Evolutionary conservation across 2,113 vertebrate species (phyloP).

Genomic region (Caloenas nicobarica): DNA sequence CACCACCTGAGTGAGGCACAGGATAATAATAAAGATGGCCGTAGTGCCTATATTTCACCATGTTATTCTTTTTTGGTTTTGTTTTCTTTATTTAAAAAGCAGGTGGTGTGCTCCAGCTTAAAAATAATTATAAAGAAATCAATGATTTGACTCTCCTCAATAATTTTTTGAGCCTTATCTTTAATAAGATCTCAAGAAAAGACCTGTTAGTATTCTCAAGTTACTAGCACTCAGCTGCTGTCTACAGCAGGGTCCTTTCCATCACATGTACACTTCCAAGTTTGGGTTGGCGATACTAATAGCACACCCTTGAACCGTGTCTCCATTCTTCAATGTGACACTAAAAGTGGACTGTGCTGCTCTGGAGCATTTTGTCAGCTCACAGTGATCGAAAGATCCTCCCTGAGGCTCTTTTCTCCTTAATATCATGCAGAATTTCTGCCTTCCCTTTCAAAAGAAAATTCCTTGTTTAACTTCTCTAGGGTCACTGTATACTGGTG

Average conservation of each 20-base stretch:
- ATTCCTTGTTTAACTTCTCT: slow-evolving; percentile 36
- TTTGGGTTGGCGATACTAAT: slow-evolving; percentile 34
- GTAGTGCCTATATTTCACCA: neutral
- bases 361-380: slow-evolving; percentile 55
- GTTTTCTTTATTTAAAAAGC: neutral
- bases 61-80: slow-evolving; percentile 2
- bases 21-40: slow-evolving; percentile 23
- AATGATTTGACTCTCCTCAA: neutral
- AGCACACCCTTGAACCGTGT: slow-evolving; percentile 51
- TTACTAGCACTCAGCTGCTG: slow-evolving; percentile 1
- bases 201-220: neutral
- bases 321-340: slow-evolving; percentile 49
- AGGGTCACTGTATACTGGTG: slow-evolving; percentile 20
- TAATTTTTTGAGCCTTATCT: neutral
- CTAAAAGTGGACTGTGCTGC: slow-evolving; percentile 47
- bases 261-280: slow-evolving; percentile 5
- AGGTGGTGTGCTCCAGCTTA: neutral
- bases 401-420: slow-evolving; percentile 42
- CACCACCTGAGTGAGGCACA: slow-evolving; percentile 13
- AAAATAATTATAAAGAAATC: slow-evolving; percentile 26
- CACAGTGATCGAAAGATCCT: slow-evolving; percentile 53
- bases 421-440: slow-evolving; percentile 42
- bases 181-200: slow-evolving; percentile 3
- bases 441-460: slow-evolving; percentile 42
- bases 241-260: slow-evolving; percentile 15